Conservation (phyloP, 2,888 invertebrate species). For the Parnassius orleans region DNA sequence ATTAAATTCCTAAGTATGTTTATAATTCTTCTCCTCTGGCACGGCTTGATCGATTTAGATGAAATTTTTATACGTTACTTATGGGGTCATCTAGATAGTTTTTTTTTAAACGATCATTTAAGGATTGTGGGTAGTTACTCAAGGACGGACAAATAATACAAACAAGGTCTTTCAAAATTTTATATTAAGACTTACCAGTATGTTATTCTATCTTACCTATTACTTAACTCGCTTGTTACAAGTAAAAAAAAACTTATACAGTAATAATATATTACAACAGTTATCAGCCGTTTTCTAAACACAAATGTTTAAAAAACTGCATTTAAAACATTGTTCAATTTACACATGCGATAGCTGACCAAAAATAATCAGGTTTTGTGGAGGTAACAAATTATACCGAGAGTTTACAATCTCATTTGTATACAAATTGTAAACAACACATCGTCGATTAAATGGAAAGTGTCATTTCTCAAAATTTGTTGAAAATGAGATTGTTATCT, state of each 20-base stretch:
- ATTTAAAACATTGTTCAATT: not conserved
- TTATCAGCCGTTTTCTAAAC: slow-evolving; percentile 15
- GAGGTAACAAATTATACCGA: not conserved
- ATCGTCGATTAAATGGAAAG: too few species aligned
- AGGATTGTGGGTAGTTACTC: not conserved
- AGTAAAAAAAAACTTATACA: slow-evolving; percentile 31
- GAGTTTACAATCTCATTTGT: not conserved
- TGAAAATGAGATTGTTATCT: too few species aligned
- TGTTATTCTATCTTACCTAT: slow-evolving; percentile 16
- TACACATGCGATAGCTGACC: slow-evolving; percentile 1
- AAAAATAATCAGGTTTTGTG: not conserved
- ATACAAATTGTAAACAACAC: too few species aligned
- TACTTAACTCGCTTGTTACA: slow-evolving; percentile 26
- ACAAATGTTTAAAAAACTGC: slow-evolving; percentile 21
- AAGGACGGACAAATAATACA: slow-evolving; percentile 7
- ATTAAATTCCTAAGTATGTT: too few species aligned
- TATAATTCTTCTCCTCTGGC: too few species aligned
- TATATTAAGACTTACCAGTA: slow-evolving; percentile 17
- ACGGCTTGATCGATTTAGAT: too few species aligned
- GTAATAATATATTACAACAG: slow-evolving; percentile 39
- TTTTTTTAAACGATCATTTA: too few species aligned
- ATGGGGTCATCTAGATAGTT: too few species aligned
- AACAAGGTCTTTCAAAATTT: slow-evolving; percentile 11
- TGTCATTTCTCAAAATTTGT: too few species aligned
- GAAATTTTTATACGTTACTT: too few species aligned